Evolutionary conservation across 2,113 vertebrate genomes (phyloP).

Genomic region (Nothocercus julius): DNA sequence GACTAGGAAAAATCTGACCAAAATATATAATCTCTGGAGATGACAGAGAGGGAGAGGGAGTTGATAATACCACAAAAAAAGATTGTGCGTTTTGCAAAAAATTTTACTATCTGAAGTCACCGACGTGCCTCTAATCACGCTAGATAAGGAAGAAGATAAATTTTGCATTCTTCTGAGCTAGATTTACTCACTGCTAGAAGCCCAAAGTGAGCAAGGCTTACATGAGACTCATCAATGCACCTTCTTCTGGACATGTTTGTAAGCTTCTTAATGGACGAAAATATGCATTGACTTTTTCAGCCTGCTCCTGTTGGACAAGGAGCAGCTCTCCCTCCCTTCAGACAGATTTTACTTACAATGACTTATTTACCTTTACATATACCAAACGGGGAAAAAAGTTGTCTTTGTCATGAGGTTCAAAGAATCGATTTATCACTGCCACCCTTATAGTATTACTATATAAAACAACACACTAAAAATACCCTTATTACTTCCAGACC

Average conservation of each 20-base stretch:
- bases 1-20: background rate
- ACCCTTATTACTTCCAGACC: background rate
- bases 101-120: background rate
- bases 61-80: background rate
- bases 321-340: background rate
- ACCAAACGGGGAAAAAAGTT: background rate
- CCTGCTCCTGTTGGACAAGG: background rate
- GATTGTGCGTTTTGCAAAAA: background rate
- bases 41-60: background rate
- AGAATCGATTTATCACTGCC: background rate
- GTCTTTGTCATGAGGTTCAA: background rate
- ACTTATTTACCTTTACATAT: background rate
- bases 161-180: background rate
- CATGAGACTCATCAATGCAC: background rate
- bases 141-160: background rate
- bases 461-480: background rate
- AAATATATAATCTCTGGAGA: background rate
- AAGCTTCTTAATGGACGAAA: background rate
- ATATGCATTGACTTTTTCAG: background rate
- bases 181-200: conserved; percentile 13
- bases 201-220: background rate
- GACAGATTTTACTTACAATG: background rate
- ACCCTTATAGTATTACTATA: background rate
- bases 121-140: conserved; percentile 1
- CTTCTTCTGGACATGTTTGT: background rate